Evolutionary conservation across 2,888 invertebrate genomes (phyloP), one percentile per base, ranked within the genome.

Genomic region (Lamellibrachia columna): DNA sequence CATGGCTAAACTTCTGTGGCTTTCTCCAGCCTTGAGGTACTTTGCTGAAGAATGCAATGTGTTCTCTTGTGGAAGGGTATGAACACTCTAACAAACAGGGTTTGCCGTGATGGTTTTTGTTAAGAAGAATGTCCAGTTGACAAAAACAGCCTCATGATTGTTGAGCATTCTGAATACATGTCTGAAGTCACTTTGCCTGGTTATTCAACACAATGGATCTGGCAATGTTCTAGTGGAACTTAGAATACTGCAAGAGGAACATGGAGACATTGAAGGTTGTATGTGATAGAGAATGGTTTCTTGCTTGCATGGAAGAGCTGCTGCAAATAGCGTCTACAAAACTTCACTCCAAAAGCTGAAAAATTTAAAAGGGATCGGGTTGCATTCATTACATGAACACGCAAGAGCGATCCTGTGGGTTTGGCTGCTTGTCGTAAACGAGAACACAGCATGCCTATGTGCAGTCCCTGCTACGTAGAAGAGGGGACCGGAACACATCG

Each of bases 361-460:
- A 55, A 75, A 75, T 75, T 75, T 15, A 22, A 75, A 15, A 11
- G n/a, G 75, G 22, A 75, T 75, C 75, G 75, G 75, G 75, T 22
- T 75, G 75, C 75, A n/a, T 75, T 75, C 22, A n/a, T 75, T 6
- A 22, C 75, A 75, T n/a, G 22, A 22, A 75, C 75, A 75, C n/a
- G 22, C 75, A 6, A 6, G 4, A 3, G 22, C n/a, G 75, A 75
- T 75, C 75, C 75, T 75, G 75, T 6, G n/a, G n/a, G 75, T 75
- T 22, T 75, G 75, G 75, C 75, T 75, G 75, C 22, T 75, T n/a
- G 75, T 75, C 75, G 75, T 75, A 75, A 75, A 75, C 75, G 0
- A 75, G 22, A 75, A 75, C 55, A 55, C 75, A 75, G 75, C 75
- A 75, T n/a, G 75, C 75, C 75, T 75, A 75, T 75, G 75, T 75